phyloP scores from a whole-genome alignment of 2,888 invertebrate species.

The Coleophora flavipennella region DNA sequence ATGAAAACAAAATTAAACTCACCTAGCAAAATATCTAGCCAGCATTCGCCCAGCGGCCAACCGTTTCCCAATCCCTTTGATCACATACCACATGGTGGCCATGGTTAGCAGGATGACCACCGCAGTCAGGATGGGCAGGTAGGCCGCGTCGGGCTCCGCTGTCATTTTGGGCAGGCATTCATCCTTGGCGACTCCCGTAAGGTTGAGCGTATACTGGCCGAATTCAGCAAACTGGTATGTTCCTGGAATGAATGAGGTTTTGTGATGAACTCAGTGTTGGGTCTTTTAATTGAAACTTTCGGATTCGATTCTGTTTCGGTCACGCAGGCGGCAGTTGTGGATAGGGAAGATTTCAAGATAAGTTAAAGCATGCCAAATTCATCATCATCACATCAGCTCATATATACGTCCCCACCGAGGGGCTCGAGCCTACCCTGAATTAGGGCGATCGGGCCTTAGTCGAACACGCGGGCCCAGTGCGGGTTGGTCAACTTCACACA shows the following conservation, averaged over 20 bases:
- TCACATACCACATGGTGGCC: slow-evolving; percentile 64
- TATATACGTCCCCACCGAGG: too few species aligned
- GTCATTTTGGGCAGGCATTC: slow-evolving; percentile 48
- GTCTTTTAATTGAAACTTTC: too few species aligned
- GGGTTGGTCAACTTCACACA: too few species aligned
- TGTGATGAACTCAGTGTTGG: too few species aligned
- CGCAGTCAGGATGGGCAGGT: slow-evolving; percentile 54
- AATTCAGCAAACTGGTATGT: slow-evolving; percentile 55
- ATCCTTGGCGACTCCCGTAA: slow-evolving; percentile 26
- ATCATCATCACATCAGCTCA: too few species aligned
- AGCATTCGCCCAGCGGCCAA: slow-evolving; percentile 52
- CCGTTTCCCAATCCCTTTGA: slow-evolving; percentile 57
- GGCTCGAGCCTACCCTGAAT: too few species aligned
- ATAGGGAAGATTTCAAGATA: too few species aligned
- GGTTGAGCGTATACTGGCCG: slow-evolving; percentile 32
- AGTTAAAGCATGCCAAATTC: too few species aligned
- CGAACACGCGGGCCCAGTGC: too few species aligned
- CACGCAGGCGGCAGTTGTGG: too few species aligned
- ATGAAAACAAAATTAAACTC: slow-evolving; percentile 13
- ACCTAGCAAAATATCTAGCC: slow-evolving; percentile 61
- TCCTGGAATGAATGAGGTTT: slow-evolving; percentile 24
- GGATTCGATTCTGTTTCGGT: too few species aligned
- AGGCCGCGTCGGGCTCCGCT: slow-evolving; percentile 61
- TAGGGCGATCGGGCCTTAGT: too few species aligned
- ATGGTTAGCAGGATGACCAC: slow-evolving; percentile 56